Percentiles rank a stretch among this genome's conserved stretches.
phyloP scores from a whole-genome alignment of 2,888 invertebrate species.

The Cecidostiba fungosa region DNA sequence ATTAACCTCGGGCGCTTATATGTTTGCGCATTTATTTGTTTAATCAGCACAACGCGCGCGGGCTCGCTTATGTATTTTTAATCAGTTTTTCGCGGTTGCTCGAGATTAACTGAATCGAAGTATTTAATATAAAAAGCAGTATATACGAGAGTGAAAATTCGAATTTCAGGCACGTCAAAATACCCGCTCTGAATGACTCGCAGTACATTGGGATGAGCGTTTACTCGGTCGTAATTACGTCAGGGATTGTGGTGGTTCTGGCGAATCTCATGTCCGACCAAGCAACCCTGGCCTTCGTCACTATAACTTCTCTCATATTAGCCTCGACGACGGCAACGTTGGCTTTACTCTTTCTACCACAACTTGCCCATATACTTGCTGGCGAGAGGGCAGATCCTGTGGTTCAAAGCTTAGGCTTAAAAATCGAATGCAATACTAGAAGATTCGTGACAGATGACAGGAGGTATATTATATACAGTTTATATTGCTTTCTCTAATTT shows the following conservation, averaged over 20 bases:
- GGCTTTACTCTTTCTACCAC: slow-evolving; percentile 93
- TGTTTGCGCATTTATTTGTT: too few species aligned
- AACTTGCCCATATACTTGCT: slow-evolving; percentile 88
- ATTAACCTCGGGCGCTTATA: not conserved
- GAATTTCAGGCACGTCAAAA: slow-evolving; percentile 88
- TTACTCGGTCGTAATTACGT: slow-evolving; percentile 94
- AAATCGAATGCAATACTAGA: slow-evolving; percentile 93
- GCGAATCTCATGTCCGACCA: slow-evolving; percentile 93
- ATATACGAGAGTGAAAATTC: not conserved
- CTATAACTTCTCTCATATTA: slow-evolving; percentile 91
- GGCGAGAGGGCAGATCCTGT: slow-evolving; percentile 89
- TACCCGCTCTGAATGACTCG: slow-evolving; percentile 95
- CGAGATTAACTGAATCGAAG: not conserved
- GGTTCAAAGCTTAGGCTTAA: slow-evolving; percentile 93
- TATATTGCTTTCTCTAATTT: too few species aligned
- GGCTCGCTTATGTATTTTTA: not conserved
- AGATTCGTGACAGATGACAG: slow-evolving; percentile 92
- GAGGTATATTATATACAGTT: slow-evolving; percentile 74
- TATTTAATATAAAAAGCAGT: not conserved
- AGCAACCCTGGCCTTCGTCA: slow-evolving; percentile 90
- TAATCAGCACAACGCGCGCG: not conserved
- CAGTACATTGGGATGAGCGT: slow-evolving; percentile 97
- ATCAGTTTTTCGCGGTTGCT: not conserved
- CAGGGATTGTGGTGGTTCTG: slow-evolving; percentile 92
- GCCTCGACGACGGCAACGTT: slow-evolving; percentile 93